Base-by-base conservation (phyloP, 64 coral and sea anemone genomes). In the Cladopsammia gracilis region DNA sequence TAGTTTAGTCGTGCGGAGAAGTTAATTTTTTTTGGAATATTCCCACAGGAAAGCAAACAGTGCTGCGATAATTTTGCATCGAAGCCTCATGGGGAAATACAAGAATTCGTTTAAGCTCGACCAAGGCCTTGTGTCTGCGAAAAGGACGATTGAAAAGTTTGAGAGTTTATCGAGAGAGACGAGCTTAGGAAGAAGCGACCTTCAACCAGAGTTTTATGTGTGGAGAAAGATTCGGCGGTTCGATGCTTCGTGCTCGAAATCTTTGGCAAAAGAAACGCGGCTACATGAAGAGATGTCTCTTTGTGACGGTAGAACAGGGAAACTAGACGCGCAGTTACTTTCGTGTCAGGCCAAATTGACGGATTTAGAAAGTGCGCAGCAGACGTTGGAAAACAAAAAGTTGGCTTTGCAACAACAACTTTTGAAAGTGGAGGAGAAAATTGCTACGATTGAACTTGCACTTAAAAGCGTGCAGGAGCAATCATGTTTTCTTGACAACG, bases 381-480 rank as follows among this genome's bases (percentile, higher is more conserved):
- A 67, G 19, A 12, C 18, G 45, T 83, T 65, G 0, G 60, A 66
- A 9, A 46, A 23, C 9, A 48, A 83, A 67, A 67, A 83, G 19
- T 18, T 6, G 8, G 58, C 18, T 62, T 65, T 82, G 16, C 58
- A 82, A 4, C 60, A 84, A 7, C 60, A 93, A 9, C 13, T 86
- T 7, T 76, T 93, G 9, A 66, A 90, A 61, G 77, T 47, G 56
- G 83, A 89, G 12, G 43, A 83, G 18, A 66, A 46, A 49, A 79
- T 70, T 70, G 64, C 86, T 42, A 85, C 79, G 14, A 10, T 89
- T 23, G 86, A 89, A 83, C 34, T 62, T 14, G 23, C 50, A 8
- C 65, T 79, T 54, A 51, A 48, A 34, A 89, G 76, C 19, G 14
- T 26, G 10, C 46, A 72, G 64, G 77, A 59, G 4, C 54, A 61